These are phyloP conservation scores for Pachycephala philippinensis DNA, from an alignment of 2,113 vertebrate species.

Conservation along the genomic window DNA sequence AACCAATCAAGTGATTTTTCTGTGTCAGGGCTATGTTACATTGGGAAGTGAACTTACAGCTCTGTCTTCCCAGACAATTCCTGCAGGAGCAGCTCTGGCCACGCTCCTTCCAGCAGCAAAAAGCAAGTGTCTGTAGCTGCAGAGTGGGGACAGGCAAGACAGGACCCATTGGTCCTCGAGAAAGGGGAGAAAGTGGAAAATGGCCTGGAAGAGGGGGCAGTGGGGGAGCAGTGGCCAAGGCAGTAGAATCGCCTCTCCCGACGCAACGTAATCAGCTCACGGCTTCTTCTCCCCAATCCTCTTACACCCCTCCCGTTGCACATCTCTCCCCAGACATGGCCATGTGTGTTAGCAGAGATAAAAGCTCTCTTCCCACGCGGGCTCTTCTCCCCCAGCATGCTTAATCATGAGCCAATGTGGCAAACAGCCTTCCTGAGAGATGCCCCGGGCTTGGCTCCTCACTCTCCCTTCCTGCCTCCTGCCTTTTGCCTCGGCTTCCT, in stretches of 20 bases:
- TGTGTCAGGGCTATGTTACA: neutral
- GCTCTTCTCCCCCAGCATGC: neutral
- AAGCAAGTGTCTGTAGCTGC: neutral
- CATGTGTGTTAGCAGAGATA: slow-evolving; percentile 19
- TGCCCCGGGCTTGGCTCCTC: neutral
- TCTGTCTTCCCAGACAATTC: neutral
- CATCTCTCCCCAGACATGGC: neutral
- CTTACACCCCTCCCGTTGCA: neutral
- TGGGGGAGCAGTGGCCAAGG: accelerated
- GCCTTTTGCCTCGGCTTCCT: neutral
- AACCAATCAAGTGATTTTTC: neutral
- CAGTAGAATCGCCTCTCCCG: neutral
- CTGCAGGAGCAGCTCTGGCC: neutral
- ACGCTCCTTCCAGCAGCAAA: neutral
- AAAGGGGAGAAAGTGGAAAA: neutral
- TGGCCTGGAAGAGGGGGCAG: neutral
- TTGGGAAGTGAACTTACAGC: neutral
- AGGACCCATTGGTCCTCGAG: neutral
- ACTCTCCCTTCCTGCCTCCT: neutral
- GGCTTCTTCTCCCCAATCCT: neutral
- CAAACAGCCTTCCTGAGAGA: neutral
- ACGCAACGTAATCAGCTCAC: neutral
- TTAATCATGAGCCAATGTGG: neutral
- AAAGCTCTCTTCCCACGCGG: neutral
- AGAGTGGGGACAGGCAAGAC: neutral